These are phyloP conservation scores for Alviniconcha marisindica DNA, from an alignment of 1,140 invertebrate species.

Conservation along the genomic window DNA sequence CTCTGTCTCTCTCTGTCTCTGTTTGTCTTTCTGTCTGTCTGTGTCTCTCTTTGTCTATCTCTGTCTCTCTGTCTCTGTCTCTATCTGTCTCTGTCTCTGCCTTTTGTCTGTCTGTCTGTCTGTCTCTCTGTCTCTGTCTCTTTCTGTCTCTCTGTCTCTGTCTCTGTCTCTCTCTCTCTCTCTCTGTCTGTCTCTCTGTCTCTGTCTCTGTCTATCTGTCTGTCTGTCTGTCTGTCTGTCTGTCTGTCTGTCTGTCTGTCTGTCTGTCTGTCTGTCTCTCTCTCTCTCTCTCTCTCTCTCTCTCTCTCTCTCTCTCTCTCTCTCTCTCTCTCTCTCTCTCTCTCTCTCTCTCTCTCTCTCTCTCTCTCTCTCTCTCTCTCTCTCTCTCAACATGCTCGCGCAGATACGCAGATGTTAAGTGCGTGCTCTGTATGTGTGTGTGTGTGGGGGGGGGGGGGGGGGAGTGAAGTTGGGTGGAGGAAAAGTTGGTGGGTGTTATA, in stretches of 20 bases:
- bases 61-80: not conserved
- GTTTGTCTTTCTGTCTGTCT: not conserved
- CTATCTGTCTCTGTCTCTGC: no score
- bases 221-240: not conserved
- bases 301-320: not conserved
- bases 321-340: not conserved
- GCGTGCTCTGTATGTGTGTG: no score
- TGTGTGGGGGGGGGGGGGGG: no score
- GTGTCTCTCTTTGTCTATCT: not conserved
- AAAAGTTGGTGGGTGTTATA: no score
- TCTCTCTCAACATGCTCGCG: no score
- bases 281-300: conserved; percentile 7
- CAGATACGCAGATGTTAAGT: no score
- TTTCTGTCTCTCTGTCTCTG: not conserved
- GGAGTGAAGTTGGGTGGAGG: no score
- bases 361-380: conserved; percentile 14
- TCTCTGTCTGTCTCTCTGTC: not conserved
- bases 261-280: not conserved
- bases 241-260: not conserved
- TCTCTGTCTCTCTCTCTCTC: not conserved
- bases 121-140: not conserved
- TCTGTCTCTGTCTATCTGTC: not conserved
- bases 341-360: conserved; percentile 10
- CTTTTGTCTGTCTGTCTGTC: not conserved
- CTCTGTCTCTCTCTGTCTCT: not conserved